Evolutionary conservation across 92 coral and sea anemone genomes (phyloP).

Genomic region (Parazoanthus atlanticus): DNA sequence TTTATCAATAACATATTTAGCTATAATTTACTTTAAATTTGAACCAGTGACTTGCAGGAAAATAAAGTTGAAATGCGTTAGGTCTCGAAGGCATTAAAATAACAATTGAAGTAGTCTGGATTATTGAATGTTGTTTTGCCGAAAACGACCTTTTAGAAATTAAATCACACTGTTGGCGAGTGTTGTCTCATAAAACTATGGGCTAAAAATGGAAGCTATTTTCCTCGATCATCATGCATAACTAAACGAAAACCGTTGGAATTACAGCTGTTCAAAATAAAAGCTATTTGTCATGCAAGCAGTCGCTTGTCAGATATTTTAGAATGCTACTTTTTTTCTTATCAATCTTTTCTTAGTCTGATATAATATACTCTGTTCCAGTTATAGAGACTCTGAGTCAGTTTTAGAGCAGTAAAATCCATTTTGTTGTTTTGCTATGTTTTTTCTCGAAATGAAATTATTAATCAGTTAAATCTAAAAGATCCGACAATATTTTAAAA

Average conservation of each 20-base stretch:
- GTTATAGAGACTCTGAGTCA: neutral
- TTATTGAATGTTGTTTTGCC: neutral
- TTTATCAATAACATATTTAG: too few species aligned
- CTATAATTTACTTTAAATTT: too few species aligned
- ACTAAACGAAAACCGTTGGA: too few species aligned
- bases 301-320: neutral
- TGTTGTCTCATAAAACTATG: neutral
- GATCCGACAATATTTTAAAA: neutral
- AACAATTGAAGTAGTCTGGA: neutral
- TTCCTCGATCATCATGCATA: neutral
- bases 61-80: neutral
- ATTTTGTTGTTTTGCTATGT: neutral
- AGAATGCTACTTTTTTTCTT: neutral
- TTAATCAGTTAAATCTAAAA: too few species aligned
- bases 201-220: too few species aligned
- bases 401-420: too few species aligned
- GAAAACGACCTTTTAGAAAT: neutral
- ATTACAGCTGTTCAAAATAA: neutral
- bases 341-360: neutral
- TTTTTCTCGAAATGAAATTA: too few species aligned
- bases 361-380: too few species aligned
- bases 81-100: neutral
- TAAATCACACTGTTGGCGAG: neutral
- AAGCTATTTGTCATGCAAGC: neutral
- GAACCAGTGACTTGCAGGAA: neutral